Conservation (phyloP, 2,888 invertebrate genomes). For the Pristionchus mayeri region DNA sequence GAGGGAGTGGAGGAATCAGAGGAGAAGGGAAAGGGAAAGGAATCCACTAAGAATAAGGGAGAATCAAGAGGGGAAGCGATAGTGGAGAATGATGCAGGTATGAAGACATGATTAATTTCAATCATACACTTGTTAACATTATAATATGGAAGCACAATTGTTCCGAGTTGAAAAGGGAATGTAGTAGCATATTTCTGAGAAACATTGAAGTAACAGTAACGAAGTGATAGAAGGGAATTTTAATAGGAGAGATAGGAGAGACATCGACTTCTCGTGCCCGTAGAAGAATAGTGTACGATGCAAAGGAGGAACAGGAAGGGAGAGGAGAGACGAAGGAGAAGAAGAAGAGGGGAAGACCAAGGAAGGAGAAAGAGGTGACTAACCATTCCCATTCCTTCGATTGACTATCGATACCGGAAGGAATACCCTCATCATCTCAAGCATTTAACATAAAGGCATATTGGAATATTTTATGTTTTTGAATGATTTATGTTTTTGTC, state of each 20-base stretch:
- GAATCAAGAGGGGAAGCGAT: neutral
- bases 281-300: slow-evolving; percentile 2
- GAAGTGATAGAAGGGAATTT: no score
- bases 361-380: neutral
- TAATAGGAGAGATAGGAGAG: no score
- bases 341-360: neutral
- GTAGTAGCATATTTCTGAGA: no score
- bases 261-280: slow-evolving; percentile 9
- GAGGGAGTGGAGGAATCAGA: neutral
- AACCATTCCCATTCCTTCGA: neutral
- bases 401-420: neutral
- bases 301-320: neutral
- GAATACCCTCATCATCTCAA: no score
- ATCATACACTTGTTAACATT: no score
- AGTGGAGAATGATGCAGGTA: neutral
- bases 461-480: neutral
- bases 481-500: no score
- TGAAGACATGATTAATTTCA: no score
- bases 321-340: neutral
- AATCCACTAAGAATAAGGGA: neutral
- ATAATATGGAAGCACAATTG: no score
- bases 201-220: no score
- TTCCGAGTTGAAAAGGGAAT: no score
- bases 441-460: neutral
- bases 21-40: neutral